Base-by-base conservation (phyloP, 2,888 invertebrate genomes). In the Elaeidobius kamerunicus region DNA sequence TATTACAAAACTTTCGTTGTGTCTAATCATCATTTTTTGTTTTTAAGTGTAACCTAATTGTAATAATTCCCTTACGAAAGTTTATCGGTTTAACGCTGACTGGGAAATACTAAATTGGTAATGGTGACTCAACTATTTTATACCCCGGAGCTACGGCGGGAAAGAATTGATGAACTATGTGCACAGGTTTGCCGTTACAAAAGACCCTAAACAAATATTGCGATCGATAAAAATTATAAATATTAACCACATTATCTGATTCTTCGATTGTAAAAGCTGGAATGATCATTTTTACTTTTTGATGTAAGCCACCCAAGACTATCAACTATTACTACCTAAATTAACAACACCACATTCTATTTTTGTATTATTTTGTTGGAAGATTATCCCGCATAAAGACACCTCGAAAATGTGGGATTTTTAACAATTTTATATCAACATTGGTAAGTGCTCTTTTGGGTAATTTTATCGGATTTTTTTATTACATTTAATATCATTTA, bases 101-200 rank as follows among this genome's bases (percentile, higher is more conserved):
- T 23, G 67, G 68, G 48, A 69, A 63, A 64, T 70, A 70, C 44
- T 69, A 63, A 15, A 68, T 62, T 55, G 63, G 65, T 46, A 46
- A 52, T 3, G 67, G 68, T 12, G 62, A 60, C 59, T 70, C 69
- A 39, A 66, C 58, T 42, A 69, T 65, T 63, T 68, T 67, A 64
- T 66, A 69, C n/a, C 69, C 69, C 4, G 67, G 63, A 16, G 59
- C 54, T 11, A 64, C 64, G 20, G 53, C 57, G 6, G 65, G 65
- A n/a, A n/a, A n/a, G n/a, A n/a, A n/a, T n/a, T n/a, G n/a, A n/a
- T n/a, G n/a, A n/a, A n/a, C n/a, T n/a, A n/a, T n/a, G n/a, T n/a
- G n/a, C n/a, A n/a, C n/a, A n/a, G n/a, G n/a, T n/a, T n/a, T n/a
- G n/a, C n/a, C n/a, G n/a, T n/a, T n/a, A n/a, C n/a, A n/a, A n/a